Evolutionary conservation across 2,797 vertebrate genomes (phyloP).

Genomic region (Meriones psammophilus): DNA sequence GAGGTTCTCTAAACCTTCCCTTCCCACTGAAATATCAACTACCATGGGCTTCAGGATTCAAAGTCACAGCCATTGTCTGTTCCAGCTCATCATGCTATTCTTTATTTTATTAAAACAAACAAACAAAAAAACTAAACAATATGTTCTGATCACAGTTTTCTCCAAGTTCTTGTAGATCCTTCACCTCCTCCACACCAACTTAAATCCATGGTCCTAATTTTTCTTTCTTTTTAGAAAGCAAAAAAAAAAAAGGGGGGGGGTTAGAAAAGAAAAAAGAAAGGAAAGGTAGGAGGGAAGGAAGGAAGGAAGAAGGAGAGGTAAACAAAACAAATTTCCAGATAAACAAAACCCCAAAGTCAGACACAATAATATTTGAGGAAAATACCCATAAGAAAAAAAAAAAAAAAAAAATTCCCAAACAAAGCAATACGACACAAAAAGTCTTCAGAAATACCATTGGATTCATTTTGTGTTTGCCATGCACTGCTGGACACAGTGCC

Average conservation of each 20-base stretch:
- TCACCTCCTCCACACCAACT: background rate
- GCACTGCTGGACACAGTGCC: background rate
- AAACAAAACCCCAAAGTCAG: background rate
- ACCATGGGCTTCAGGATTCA: constrained; percentile 55
- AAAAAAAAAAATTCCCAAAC: background rate
- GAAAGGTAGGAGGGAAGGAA: background rate
- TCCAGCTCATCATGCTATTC: constrained; percentile 14
- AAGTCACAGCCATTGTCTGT: constrained; percentile 43
- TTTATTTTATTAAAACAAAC: background rate
- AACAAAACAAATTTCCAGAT: background rate
- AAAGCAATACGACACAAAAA: background rate
- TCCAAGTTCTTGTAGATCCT: background rate
- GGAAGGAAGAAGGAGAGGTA: background rate
- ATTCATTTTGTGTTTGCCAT: background rate
- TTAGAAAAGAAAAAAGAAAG: too few relatives aligned
- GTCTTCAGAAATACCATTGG: background rate
- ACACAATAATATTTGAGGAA: too few relatives aligned
- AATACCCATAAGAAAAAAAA: background rate
- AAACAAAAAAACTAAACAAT: background rate
- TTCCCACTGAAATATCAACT: constrained; percentile 71
- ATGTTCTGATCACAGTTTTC: background rate
- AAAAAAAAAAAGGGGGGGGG: background rate
- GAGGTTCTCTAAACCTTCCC: constrained; percentile 62
- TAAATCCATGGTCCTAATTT: background rate
- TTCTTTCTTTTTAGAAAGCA: background rate